These are phyloP conservation scores for Eudemis profundana DNA, from an alignment of 2,888 invertebrate genomes.

Conservation along the genomic window DNA sequence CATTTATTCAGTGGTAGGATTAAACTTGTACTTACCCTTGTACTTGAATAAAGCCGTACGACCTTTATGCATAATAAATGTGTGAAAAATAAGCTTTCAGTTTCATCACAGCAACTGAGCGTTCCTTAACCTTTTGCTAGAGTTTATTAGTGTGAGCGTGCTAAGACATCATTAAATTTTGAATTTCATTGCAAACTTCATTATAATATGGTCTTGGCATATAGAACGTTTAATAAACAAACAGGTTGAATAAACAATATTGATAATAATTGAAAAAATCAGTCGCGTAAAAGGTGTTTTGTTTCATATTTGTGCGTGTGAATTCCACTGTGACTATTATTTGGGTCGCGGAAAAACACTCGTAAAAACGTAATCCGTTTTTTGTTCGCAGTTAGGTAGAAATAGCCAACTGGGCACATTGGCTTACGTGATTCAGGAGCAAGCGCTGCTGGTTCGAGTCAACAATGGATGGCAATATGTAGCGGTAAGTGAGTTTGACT, in stretches of 20 bases:
- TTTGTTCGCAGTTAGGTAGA: conserved; percentile 69
- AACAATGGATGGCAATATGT: conserved; percentile 98
- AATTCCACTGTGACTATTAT: not conserved
- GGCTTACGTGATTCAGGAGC: conserved; percentile 96
- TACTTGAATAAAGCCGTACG: not conserved
- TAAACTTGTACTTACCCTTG: no score
- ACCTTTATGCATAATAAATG: not conserved
- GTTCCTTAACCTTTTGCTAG: not conserved
- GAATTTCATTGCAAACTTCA: not conserved
- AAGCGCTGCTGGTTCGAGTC: conserved; percentile 94
- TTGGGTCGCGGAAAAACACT: not conserved
- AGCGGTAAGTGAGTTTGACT: conserved; percentile 87
- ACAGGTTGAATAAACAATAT: not conserved
- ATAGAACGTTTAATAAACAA: not conserved
- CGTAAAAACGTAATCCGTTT: conserved; percentile 37
- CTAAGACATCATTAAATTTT: not conserved
- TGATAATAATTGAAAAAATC: no score
- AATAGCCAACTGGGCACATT: conserved; percentile 91
- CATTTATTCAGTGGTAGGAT: not conserved
- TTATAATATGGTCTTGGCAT: not conserved
- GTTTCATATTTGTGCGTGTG: not conserved
- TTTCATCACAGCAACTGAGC: not conserved
- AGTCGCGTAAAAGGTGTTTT: not conserved
- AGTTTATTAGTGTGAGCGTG: not conserved
- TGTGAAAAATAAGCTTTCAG: not conserved